phyloP scores from a whole-genome alignment of 2,888 invertebrate genomes.

The Ormyrus thymus region DNA sequence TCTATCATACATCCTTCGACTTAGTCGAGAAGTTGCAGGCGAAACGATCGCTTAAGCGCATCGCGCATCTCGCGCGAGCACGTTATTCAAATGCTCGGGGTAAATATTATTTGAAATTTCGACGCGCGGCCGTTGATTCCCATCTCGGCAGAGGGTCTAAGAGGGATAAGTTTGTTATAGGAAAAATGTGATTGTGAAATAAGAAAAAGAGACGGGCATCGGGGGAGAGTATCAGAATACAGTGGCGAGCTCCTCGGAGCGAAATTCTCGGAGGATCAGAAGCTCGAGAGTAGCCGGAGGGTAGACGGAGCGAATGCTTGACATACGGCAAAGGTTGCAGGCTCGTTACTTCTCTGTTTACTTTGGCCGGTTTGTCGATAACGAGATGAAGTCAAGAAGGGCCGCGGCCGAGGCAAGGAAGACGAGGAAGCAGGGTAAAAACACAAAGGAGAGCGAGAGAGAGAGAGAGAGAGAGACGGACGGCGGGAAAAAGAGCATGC shows the following conservation, averaged over 20 bases:
- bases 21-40: too few relatives aligned
- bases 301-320: conserved; percentile 54
- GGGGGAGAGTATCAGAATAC: conserved; percentile 29
- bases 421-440: neutral
- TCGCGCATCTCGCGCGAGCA: too few relatives aligned
- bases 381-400: conserved; percentile 59
- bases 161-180: too few relatives aligned
- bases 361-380: conserved; percentile 60
- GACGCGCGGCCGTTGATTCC: too few relatives aligned
- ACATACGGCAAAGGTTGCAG: conserved; percentile 56
- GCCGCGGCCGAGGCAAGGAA: neutral
- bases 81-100: too few relatives aligned
- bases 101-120: too few relatives aligned
- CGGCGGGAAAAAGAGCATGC: neutral
- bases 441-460: neutral
- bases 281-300: conserved; percentile 33
- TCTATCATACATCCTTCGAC: too few relatives aligned
- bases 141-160: too few relatives aligned
- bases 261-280: conserved; percentile 51
- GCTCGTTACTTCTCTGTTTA: conserved; percentile 64
- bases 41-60: too few relatives aligned
- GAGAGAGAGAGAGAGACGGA: neutral
- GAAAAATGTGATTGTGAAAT: conserved; percentile 14
- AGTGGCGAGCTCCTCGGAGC: neutral
- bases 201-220: conserved; percentile 2